Percentiles rank a stretch among this genome's conserved stretches.
phyloP scores from a whole-genome alignment of 2,113 vertebrate genomes.

The Perccottus glenii region DNA sequence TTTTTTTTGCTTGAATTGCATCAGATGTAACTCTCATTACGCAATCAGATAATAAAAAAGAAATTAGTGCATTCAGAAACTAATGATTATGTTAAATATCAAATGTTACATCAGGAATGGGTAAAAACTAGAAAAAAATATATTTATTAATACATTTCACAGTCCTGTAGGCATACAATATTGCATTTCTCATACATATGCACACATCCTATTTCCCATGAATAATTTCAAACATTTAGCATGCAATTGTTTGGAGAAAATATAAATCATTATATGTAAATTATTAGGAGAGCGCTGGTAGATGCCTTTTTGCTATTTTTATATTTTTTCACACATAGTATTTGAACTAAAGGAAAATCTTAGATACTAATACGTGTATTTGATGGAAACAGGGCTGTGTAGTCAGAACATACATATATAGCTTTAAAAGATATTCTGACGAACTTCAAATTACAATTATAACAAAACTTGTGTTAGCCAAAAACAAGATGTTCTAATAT shows the following conservation, averaged over 20 bases:
- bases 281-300: slow-evolving; percentile 3
- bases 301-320: slow-evolving; percentile 4
- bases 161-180: neutral
- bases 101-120: neutral
- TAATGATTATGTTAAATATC: neutral
- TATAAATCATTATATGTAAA: slow-evolving; percentile 9
- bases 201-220: slow-evolving; percentile 5
- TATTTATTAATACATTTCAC: neutral
- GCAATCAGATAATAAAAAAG: neutral
- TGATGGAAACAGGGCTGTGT: too few species aligned
- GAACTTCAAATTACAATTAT: too few species aligned
- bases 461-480: too few species aligned
- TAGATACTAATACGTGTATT: too few species aligned
- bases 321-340: neutral
- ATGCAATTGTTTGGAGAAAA: slow-evolving; percentile 5
- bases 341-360: too few species aligned
- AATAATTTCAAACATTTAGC: slow-evolving; percentile 7
- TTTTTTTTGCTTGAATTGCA: neutral
- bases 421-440: too few species aligned
- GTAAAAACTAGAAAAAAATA: neutral
- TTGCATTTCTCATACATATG: slow-evolving; percentile 11
- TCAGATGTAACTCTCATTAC: neutral
- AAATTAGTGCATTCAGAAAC: neutral
- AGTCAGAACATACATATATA: too few species aligned
- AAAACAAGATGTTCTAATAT: too few species aligned